Base-by-base conservation (phyloP, 2,888 invertebrate species). In the Ischnura elegans region DNA sequence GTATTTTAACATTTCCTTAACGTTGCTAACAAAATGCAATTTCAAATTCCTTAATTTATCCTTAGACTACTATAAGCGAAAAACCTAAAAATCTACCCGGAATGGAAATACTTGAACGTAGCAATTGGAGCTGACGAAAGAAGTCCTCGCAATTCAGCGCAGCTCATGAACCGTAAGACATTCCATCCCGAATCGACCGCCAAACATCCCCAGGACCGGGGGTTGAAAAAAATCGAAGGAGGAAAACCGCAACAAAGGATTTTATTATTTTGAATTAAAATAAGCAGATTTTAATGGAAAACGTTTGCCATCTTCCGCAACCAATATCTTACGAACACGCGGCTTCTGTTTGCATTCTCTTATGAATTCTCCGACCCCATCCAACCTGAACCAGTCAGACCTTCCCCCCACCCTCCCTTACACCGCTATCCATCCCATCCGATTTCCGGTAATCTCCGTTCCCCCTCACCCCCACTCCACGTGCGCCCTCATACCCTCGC, bases 181-280 rank as follows among this genome's bases (percentile, higher is more conserved):
- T 66, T 61, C 61, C 16, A 36, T 90, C 61, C 61, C 43, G 16
- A 43, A 90, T 76, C 43, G 61, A 43, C 10, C 61, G 61, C 45
- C 21, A 42, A 0, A 46, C 76, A 2, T 76, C 36, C 36, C 8
- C 36, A 36, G 25, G n/a, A n/a, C n/a, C n/a, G n/a, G n/a, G n/a
- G n/a, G n/a, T n/a, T n/a, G n/a, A 90, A 36, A 55, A 51, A 13
- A 36, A 87, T n/a, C 36, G 90, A 66, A 61, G 43, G 43, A 61
- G 61, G 61, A 43, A 61, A 25, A 90, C 90, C 90, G 61, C 90
- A 90, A 90, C 90, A 90, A 61, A 66, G 90, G 61, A 90, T 90
- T 76, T 90, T 90, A 90, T 90, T 90, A 90, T 90, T 90, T 90
- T 90, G 90, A 90, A 90, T 90, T 90, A 90, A 90, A 90, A 90